Evolutionary conservation across 2,113 vertebrate genomes (phyloP), one percentile per base, ranked within the genome.

Genomic region (Proterorhinus semilunaris): DNA sequence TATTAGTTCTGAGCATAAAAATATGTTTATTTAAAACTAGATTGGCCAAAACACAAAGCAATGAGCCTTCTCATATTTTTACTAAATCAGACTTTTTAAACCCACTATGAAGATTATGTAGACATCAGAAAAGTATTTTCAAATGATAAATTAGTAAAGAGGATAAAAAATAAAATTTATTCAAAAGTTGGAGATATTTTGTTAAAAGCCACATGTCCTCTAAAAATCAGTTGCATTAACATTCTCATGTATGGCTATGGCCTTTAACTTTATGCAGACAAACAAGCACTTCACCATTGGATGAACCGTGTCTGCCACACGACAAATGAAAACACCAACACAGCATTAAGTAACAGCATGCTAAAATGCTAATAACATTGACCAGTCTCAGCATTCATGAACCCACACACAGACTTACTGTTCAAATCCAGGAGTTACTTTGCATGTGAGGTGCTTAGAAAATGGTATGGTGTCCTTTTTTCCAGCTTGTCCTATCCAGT

Each of bases 361-460:
- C 72, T 80, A 73, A 57, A 62, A 70, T 72, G 75, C 80, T 82
- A 82, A 83, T 67, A 80, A 83, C 68, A 80, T 6, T 53, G 50
- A 51, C 72, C 36, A 53, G 55, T 15, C 51, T 55, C 36, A 17
- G 1, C 16, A 66, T 42, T 27, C 27, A 27, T 42, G 8, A 15
- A 52, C 54, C 65, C 53, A 43, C 6, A 8, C 10, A 44, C 0
- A 13, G 36, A 87, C 85, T 83, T 74, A 88, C 87, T 10, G 72
- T 55, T 57, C 9, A 61, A 48, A 65, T 70, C 53, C 13, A 70
- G 66, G 0, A 10, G 46, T 64, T 50, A 42, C 67, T 49, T 43
- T 11, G 63, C 54, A 52, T 68, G 64, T 12, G 27, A 36, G 27
- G 27, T 4, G 27, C 3, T 36, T 36, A 36, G 27, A 36, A 36